Evolutionary conservation across 2,113 vertebrate species (phyloP), one percentile per base, ranked within the genome.

Genomic region (Mobula hypostoma): DNA sequence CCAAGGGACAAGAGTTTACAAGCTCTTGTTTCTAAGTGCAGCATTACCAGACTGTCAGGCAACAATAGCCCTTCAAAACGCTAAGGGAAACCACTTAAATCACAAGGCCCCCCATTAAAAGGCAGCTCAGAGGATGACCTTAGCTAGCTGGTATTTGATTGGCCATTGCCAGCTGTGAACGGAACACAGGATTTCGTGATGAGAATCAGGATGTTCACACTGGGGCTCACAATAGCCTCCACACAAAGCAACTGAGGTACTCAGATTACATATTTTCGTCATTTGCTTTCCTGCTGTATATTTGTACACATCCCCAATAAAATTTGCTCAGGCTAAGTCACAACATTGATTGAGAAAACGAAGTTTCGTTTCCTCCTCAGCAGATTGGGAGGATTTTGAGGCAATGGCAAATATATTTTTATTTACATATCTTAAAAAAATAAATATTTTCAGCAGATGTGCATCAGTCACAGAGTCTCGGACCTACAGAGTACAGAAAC

Each of bases 61-160:
- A 72, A 92, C 88, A 72, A 27, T 92, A 66, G 17, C 88, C 24
- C 29, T 92, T 92, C 29, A 70, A 74, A 83, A 74, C 32, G 90
- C 90, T 19, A 72, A 9, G 85, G 66, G 68, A 74, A 92, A 72
- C 68, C 68, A 72, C 88, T 91, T 91, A 70, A 91, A 74, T 21
- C 48, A 72, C 66, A 70, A 92, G 68, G 90, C 63, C 90, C 32
- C 27, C 12, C 21, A 92, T 74, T 72, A 40, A 91, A n/a, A 21
- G 24, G 61, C 66, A 91, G 63, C 14, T 11, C 36, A 27, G 90
- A 74, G 32, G 21, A 92, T 92, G 90, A 48, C 90, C 19, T 92
- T 92, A 72, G 48, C 90, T 92, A 36, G 68, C 68, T 72, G 66
- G 72, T 48, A 70, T 0, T 36, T 70, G 32, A 72, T 72, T 92